These are phyloP conservation scores for Portevinia maculata DNA, from an alignment of 2,888 invertebrate genomes.

Conservation along the genomic window DNA sequence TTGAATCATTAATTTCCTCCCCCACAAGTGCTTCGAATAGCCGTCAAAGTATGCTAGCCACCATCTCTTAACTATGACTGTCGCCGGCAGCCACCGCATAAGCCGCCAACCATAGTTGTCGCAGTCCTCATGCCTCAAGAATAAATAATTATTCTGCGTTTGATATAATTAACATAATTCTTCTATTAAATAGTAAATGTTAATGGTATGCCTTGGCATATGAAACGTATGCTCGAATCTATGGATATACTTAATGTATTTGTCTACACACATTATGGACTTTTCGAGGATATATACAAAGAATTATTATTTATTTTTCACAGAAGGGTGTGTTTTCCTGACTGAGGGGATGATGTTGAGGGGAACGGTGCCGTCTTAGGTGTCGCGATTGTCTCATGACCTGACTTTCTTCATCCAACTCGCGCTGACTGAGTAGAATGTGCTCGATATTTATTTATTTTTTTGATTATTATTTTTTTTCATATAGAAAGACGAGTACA, in stretches of 20 bases:
- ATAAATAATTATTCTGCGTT: slow-evolving; percentile 72
- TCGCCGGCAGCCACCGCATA: slow-evolving; percentile 34
- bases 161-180: slow-evolving; percentile 73
- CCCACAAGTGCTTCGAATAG: slow-evolving; percentile 46
- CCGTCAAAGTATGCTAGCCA: slow-evolving; percentile 16
- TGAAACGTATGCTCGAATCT: slow-evolving; percentile 28
- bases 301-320: slow-evolving; percentile 13
- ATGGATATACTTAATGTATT: slow-evolving; percentile 31
- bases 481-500: slow-evolving; percentile 6
- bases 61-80: slow-evolving; percentile 7
- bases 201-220: slow-evolving; percentile 37
- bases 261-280: slow-evolving; percentile 52
- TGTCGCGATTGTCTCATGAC: slow-evolving; percentile 64
- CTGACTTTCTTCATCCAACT: slow-evolving; percentile 60
- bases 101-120: slow-evolving; percentile 55
- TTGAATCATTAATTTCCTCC: slow-evolving; percentile 62
- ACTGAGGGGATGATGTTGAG: slow-evolving; percentile 5
- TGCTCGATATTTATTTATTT: neutral
- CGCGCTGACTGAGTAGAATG: slow-evolving; percentile 38
- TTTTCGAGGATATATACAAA: slow-evolving; percentile 58
- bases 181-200: slow-evolving; percentile 71
- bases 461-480: neutral
- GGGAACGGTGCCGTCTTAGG: slow-evolving; percentile 50
- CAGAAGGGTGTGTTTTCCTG: slow-evolving; percentile 21
- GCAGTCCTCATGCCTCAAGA: slow-evolving; percentile 65